These are phyloP conservation scores for Cistogaster globosa DNA, from an alignment of 2,888 invertebrate genomes.

Conservation along the genomic window DNA sequence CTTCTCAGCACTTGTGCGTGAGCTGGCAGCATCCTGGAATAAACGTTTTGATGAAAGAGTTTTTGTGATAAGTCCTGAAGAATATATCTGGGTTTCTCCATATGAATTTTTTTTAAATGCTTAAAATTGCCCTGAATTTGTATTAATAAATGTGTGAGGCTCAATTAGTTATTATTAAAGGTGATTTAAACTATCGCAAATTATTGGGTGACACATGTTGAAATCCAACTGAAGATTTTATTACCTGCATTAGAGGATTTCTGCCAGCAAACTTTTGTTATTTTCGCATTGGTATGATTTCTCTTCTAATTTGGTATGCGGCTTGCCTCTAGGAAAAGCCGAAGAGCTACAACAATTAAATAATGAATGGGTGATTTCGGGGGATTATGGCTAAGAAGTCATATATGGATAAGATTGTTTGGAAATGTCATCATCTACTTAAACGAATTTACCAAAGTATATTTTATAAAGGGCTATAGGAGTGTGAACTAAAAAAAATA, in stretches of 20 bases:
- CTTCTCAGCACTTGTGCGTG: too few species aligned
- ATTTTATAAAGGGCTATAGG: too few species aligned
- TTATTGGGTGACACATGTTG: constrained; percentile 94
- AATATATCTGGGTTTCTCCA: constrained; percentile 94
- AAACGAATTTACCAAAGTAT: too few species aligned
- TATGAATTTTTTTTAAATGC: constrained; percentile 92
- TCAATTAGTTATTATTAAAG: constrained; percentile 91
- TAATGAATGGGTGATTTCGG: constrained; percentile 91
- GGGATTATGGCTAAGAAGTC: constrained; percentile 87
- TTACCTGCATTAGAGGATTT: constrained; percentile 85
- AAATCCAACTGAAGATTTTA: constrained; percentile 87
- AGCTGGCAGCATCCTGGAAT: constrained; percentile 86
- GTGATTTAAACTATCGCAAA: constrained; percentile 98
- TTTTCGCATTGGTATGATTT: too few species aligned
- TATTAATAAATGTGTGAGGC: constrained; percentile 89
- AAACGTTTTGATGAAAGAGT: constrained; percentile 84
- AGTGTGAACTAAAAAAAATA: too few species aligned
- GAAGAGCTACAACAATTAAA: constrained; percentile 85
- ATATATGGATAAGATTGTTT: constrained; percentile 43
- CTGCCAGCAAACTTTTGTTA: constrained; percentile 91
- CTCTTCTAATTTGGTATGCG: constrained; percentile 94
- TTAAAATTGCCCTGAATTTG: constrained; percentile 86
- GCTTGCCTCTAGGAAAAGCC: constrained; percentile 87
- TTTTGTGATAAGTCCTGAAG: constrained; percentile 83
- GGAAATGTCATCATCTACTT: not conserved